Evolutionary conservation across 1,140 invertebrate genomes (phyloP), one percentile per base, ranked within the genome.

Genomic region (Temnothorax nylanderi): DNA sequence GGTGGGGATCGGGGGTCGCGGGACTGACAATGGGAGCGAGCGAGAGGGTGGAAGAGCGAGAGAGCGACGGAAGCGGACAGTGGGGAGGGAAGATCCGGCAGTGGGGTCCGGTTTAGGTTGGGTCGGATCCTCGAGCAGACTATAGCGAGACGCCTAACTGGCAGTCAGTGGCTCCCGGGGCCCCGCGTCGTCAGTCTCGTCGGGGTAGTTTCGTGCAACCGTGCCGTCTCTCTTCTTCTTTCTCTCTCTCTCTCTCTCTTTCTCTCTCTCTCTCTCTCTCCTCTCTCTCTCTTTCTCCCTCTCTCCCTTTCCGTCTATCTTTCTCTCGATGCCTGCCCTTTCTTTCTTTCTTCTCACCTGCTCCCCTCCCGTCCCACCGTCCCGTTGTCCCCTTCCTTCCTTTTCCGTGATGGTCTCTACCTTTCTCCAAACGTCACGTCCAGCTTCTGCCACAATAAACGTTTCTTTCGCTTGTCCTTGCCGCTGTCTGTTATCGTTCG

Each of bases 121-220:
- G 92, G 88, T 92, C 34, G 47, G n/a, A 44, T 47, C n/a, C 65
- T 60, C 64, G 26, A 86, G 81, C 86, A 85, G 69, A 85, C 90
- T 91, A 91, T 90, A 90, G 90, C 77, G 90, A 86, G 58, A 71
- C 67, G 56, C 44, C 67, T 77, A 86, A 91, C 87, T 86, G 87
- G 58, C 84, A 93, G 93, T 94, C 92, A 94, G 94, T 94, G 94
- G 92, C 93, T 94, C 91, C 87, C 90, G 89, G 90, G 93, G 94
- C 92, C 93, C 93, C 93, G 93, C 89, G 93, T 77, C 89, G 93
- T 92, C 89, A 92, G 92, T 93, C 75, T 94, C 92, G 92, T 93
- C 90, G 91, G 90, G 91, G 91, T 92, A 93, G 92, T 91, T 82
- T 90, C 75, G 84, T 87, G 89, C 80, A 74, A 87, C 56, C 74